A percentile compares a stretch with the other conserved stretches of the same genome.
Conservation (phyloP, 2,888 invertebrate genomes). For the Zhengitettix transpicula region DNA sequence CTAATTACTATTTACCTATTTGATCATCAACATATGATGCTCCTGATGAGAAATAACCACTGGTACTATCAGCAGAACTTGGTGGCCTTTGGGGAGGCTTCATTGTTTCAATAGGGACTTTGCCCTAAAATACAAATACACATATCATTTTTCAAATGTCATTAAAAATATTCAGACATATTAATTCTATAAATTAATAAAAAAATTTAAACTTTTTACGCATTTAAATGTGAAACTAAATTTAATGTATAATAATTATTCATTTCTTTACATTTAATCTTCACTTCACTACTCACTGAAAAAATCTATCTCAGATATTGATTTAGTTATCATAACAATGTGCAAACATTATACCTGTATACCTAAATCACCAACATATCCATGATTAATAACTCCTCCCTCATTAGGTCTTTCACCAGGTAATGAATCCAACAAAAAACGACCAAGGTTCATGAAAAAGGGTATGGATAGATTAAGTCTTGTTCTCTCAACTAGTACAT, state of each 20-base stretch:
- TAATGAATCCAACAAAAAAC: constrained; percentile 43
- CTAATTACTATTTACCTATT: constrained; percentile 22
- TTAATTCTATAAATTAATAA: no score
- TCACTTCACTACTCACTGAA: no score
- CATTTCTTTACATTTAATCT: no score
- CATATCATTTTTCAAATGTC: no score
- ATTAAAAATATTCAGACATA: no score
- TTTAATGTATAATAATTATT: no score
- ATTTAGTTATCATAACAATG: neutral
- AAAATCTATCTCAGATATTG: no score
- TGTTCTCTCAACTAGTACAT: constrained; percentile 55
- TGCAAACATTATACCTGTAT: constrained; percentile 14
- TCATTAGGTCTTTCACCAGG: constrained; percentile 43
- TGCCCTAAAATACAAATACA: no score
- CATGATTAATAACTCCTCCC: constrained; percentile 52
- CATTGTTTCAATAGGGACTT: neutral
- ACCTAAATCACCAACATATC: constrained; percentile 43
- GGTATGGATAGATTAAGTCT: constrained; percentile 56
- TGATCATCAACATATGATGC: constrained; percentile 27
- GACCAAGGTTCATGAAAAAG: constrained; percentile 40
- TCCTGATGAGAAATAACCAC: constrained; percentile 38
- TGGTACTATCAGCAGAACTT: constrained; percentile 38
- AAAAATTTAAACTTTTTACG: no score
- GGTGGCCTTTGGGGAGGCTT: constrained; percentile 22
- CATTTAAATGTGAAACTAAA: no score